Percentiles rank a stretch among this genome's conserved stretches.
phyloP scores from a whole-genome alignment of 2,797 vertebrate species.

The Antrozous pallidus region DNA sequence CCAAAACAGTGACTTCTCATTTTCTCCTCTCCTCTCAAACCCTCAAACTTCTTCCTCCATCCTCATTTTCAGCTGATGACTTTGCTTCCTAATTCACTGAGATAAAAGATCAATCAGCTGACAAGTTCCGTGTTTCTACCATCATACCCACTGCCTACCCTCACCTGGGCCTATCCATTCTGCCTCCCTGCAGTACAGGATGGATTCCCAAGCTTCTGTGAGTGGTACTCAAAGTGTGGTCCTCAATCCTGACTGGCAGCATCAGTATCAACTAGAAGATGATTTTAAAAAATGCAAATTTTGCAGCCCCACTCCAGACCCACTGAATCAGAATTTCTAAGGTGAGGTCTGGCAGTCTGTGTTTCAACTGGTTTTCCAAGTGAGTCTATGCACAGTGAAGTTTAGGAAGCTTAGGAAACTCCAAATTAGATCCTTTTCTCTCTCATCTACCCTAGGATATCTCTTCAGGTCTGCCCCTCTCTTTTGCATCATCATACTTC shows the following conservation, averaged over 20 bases:
- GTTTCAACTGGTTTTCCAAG: not conserved
- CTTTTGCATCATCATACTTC: no score
- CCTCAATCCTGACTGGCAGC: not conserved
- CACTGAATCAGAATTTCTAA: not conserved
- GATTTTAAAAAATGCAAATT: not conserved
- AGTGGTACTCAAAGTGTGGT: not conserved
- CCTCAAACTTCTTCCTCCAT: not conserved
- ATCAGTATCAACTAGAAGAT: not conserved
- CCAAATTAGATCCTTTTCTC: not conserved
- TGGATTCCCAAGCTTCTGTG: not conserved
- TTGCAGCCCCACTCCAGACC: not conserved
- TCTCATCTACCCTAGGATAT: not conserved
- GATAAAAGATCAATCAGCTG: not conserved
- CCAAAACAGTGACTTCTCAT: not conserved
- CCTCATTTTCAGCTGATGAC: not conserved
- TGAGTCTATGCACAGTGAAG: not conserved
- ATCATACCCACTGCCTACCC: accelerated
- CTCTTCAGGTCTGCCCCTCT: not conserved
- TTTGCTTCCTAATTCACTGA: not conserved
- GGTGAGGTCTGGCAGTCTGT: not conserved
- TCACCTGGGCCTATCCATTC: not conserved
- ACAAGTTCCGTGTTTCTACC: not conserved
- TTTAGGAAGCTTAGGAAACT: not conserved
- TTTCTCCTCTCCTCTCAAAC: not conserved
- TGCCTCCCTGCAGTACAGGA: not conserved